Evolutionary conservation across 2,888 invertebrate species (phyloP).

Genomic region (Apodemia hepburni): DNA sequence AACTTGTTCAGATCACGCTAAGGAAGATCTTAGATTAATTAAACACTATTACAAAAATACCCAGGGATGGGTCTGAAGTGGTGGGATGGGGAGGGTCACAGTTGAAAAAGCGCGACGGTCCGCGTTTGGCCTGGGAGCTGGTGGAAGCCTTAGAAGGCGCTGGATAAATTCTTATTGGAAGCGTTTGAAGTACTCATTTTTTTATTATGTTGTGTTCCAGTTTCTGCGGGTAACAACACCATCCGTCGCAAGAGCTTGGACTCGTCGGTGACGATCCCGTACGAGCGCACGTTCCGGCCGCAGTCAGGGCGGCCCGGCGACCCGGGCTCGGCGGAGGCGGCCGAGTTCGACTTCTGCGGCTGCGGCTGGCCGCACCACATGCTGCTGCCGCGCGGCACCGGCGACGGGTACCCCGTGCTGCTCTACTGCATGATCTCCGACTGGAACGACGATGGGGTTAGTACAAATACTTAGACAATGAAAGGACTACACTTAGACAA

Average conservation of each 20-base stretch:
- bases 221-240: not conserved
- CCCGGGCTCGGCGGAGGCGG: conserved; percentile 62
- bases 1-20: too few species aligned
- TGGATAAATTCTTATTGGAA: too few species aligned
- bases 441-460: conserved; percentile 83
- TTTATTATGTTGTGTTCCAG: not conserved
- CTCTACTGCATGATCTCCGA: conserved; percentile 90
- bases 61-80: too few species aligned
- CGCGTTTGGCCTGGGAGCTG: too few species aligned
- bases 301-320: conserved; percentile 81
- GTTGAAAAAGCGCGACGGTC: too few species aligned
- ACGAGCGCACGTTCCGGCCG: conserved; percentile 89
- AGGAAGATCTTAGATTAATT: too few species aligned
- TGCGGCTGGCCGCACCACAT: conserved; percentile 94
- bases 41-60: too few species aligned
- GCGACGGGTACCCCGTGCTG: conserved; percentile 83
- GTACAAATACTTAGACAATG: not conserved
- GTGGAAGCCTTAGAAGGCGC: too few species aligned
- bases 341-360: conserved; percentile 89
- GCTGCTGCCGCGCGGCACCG: conserved; percentile 86
- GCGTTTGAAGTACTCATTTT: too few species aligned
- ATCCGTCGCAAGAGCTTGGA: conserved; percentile 80
- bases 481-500: too few species aligned
- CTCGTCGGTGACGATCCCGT: conserved; percentile 91
- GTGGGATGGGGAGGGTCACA: too few species aligned